A percentile compares a stretch with the other conserved stretches of the same genome.
Evolutionary conservation across 2,797 vertebrate species (phyloP).

Genomic region (Pogoniulus pusillus): DNA sequence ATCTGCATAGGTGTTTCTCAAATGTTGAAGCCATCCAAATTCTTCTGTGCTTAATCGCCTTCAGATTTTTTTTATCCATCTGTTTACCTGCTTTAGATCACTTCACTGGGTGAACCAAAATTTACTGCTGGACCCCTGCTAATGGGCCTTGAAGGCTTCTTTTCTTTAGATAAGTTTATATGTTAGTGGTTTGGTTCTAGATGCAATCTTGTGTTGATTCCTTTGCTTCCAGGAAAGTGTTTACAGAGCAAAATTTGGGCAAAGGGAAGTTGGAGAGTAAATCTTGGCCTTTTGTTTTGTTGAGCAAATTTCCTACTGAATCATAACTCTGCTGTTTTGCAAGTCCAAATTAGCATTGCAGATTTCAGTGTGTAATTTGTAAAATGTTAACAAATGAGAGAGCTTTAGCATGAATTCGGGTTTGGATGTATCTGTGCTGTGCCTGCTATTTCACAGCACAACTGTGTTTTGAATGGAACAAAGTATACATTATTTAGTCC

Average conservation of each 20-base stretch:
- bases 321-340: not conserved
- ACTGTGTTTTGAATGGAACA: not conserved
- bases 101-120: not conserved
- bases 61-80: not conserved
- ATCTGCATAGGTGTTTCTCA: not conserved
- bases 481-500: not conserved
- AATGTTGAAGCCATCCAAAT: not conserved
- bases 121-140: not conserved
- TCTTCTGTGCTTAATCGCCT: not conserved
- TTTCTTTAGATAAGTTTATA: not conserved
- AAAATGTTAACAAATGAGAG: not conserved
- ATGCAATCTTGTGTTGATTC: not conserved
- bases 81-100: not conserved
- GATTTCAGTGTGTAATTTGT: not conserved
- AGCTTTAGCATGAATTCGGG: not conserved
- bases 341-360: not conserved
- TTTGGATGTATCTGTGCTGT: not conserved
- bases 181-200: not conserved
- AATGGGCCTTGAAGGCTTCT: not conserved
- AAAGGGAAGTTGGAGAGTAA: not conserved
- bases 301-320: not conserved
- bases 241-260: not conserved
- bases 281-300: not conserved
- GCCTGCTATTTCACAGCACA: not conserved
- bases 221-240: not conserved